These are phyloP conservation scores for Lordiphosa andalusiaca DNA, from an alignment of 2,888 invertebrate species.

Conservation along the genomic window DNA sequence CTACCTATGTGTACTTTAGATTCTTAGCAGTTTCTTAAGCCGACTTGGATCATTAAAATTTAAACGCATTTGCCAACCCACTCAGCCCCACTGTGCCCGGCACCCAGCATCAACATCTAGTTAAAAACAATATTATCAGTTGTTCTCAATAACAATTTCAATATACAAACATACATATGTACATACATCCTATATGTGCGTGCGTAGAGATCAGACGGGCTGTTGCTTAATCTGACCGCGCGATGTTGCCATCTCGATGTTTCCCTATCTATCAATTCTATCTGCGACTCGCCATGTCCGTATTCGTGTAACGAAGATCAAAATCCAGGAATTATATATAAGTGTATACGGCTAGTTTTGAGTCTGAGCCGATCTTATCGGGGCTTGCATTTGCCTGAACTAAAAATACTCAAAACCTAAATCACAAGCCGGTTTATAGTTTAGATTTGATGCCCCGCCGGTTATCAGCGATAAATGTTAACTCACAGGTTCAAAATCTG, in stretches of 20 bases:
- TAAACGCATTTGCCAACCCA: background rate
- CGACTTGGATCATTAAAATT: too few species aligned
- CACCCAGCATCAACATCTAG: constrained; percentile 77
- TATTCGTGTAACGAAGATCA: constrained; percentile 65
- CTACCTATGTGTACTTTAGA: too few species aligned
- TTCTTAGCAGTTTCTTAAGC: too few species aligned
- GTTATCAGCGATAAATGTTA: constrained; percentile 51
- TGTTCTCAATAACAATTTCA: constrained; percentile 77
- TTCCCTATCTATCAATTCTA: constrained; percentile 41
- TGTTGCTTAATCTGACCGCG: constrained; percentile 66
- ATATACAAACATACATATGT: constrained; percentile 26
- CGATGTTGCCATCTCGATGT: constrained; percentile 37
- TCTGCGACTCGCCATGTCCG: constrained; percentile 40
- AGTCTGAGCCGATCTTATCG: too few species aligned
- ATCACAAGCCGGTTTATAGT: constrained; percentile 13
- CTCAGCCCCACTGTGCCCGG: constrained; percentile 29
- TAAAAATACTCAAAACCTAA: constrained; percentile 7
- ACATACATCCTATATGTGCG: constrained; percentile 10
- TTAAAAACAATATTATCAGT: constrained; percentile 80
- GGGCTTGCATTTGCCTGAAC: constrained; percentile 10
- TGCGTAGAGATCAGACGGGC: constrained; percentile 38
- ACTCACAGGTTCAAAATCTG: constrained; percentile 25
- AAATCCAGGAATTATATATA: constrained; percentile 47
- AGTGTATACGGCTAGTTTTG: background rate
- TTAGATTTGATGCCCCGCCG: constrained; percentile 14